phyloP scores from a whole-genome alignment of 2,888 invertebrate genomes.

The Caenorhabditis uteleia region DNA sequence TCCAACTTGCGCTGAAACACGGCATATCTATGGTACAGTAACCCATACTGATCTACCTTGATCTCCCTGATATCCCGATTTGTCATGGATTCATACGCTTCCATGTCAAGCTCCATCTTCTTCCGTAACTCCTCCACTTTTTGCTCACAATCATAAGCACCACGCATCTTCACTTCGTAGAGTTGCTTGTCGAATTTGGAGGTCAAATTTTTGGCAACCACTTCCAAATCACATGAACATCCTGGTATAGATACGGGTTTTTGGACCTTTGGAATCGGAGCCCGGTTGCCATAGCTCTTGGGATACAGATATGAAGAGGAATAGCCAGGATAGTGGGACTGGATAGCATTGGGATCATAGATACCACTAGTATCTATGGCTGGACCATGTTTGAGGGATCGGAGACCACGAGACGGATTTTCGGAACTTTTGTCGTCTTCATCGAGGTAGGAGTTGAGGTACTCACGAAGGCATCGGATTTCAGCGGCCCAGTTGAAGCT shows the following conservation, averaged over 20 bases:
- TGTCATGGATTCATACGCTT: conserved; percentile 24
- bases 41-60: too few relatives aligned
- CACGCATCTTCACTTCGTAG: conserved; percentile 29
- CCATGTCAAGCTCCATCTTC: conserved; percentile 26
- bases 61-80: conserved; percentile 34
- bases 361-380: not conserved
- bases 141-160: conserved; percentile 12
- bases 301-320: conserved; percentile 1
- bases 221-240: conserved; percentile 3
- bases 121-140: conserved; percentile 9
- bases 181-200: conserved; percentile 23
- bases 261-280: too few relatives aligned
- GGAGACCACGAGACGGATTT: not conserved
- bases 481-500: conserved; percentile 38
- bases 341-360: not conserved
- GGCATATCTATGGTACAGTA: not conserved
- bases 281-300: too few relatives aligned
- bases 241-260: too few relatives aligned
- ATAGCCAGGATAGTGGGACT: conserved; percentile 5
- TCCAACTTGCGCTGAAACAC: conserved; percentile 19
- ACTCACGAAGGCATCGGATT: conserved; percentile 35
- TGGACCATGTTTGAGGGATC: not conserved
- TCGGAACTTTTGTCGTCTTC: not conserved
- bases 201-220: not conserved
- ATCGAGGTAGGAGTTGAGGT: not conserved